Evolutionary conservation across 2,888 invertebrate genomes (phyloP).

Genomic region (Himalopsyche tibetana): DNA sequence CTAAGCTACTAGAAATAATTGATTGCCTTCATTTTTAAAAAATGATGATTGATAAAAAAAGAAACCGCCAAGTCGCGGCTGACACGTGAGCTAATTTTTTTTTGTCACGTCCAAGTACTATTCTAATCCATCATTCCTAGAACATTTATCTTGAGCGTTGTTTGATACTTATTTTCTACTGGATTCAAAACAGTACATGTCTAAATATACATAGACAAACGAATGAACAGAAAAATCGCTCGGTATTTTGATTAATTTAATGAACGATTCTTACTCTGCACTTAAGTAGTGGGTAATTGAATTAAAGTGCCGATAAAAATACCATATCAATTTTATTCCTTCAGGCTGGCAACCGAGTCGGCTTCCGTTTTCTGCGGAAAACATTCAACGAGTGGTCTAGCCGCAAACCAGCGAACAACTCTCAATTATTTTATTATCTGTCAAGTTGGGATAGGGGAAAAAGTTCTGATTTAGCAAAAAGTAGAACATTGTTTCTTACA

Average conservation of each 20-base stretch:
- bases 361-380: constrained; percentile 38
- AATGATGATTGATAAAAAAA: too few relatives aligned
- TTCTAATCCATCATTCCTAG: too few relatives aligned
- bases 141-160: too few relatives aligned
- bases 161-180: too few relatives aligned
- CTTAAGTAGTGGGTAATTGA: not conserved
- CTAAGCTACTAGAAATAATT: too few relatives aligned
- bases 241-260: constrained; percentile 37
- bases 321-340: constrained; percentile 18
- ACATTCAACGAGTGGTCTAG: constrained; percentile 36
- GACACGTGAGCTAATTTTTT: too few relatives aligned
- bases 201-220: too few relatives aligned
- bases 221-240: not conserved
- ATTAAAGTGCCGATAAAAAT: constrained; percentile 5
- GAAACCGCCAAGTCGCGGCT: too few relatives aligned
- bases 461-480: not conserved
- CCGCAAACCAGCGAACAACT: constrained; percentile 14
- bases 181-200: too few relatives aligned
- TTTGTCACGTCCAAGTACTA: too few relatives aligned
- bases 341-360: not conserved
- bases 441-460: not conserved
- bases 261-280: not conserved
- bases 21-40: too few relatives aligned
- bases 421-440: not conserved
- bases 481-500: not conserved